phyloP scores from a whole-genome alignment of 2,888 invertebrate species.

The Malthinus flaveolus region DNA sequence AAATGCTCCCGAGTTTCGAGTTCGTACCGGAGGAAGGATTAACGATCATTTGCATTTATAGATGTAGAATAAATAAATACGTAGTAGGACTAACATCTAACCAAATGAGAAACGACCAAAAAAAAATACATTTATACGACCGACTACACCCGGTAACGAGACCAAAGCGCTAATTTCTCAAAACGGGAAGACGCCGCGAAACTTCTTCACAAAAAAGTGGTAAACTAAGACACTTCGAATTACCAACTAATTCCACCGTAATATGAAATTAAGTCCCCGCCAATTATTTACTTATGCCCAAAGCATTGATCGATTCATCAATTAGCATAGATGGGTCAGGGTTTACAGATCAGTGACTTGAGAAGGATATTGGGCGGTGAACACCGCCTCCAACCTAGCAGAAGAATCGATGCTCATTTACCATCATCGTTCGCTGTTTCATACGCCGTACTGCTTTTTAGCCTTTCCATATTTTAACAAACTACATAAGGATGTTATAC shows the following conservation, averaged over 20 bases:
- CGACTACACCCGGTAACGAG: slow-evolving; percentile 11
- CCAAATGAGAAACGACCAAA: slow-evolving; percentile 9
- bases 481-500: slow-evolving; percentile 13
- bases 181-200: slow-evolving; percentile 20
- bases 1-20: slow-evolving; percentile 18
- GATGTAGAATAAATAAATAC: slow-evolving; percentile 18
- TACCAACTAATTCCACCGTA: slow-evolving; percentile 16
- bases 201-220: slow-evolving; percentile 14
- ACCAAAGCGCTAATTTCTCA: slow-evolving; percentile 13
- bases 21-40: slow-evolving; percentile 18
- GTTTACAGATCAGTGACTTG: slow-evolving; percentile 30
- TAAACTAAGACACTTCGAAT: slow-evolving; percentile 14
- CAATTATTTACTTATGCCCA: slow-evolving; percentile 28
- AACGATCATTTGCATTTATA: slow-evolving; percentile 21
- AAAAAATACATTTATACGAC: slow-evolving; percentile 1
- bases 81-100: slow-evolving; percentile 7
- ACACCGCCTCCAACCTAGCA: slow-evolving; percentile 32
- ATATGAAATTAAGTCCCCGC: slow-evolving; percentile 22
- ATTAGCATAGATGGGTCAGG: slow-evolving; percentile 33
- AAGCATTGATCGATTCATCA: slow-evolving; percentile 32
- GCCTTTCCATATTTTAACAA: slow-evolving; percentile 13
- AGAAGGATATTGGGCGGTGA: slow-evolving; percentile 28
- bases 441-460: slow-evolving; percentile 27
- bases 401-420: slow-evolving; percentile 36
- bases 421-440: slow-evolving; percentile 32